Percentiles rank a stretch among this genome's conserved stretches.
phyloP scores from a whole-genome alignment of 2,888 invertebrate species.

The Perizoma affinitatum region DNA sequence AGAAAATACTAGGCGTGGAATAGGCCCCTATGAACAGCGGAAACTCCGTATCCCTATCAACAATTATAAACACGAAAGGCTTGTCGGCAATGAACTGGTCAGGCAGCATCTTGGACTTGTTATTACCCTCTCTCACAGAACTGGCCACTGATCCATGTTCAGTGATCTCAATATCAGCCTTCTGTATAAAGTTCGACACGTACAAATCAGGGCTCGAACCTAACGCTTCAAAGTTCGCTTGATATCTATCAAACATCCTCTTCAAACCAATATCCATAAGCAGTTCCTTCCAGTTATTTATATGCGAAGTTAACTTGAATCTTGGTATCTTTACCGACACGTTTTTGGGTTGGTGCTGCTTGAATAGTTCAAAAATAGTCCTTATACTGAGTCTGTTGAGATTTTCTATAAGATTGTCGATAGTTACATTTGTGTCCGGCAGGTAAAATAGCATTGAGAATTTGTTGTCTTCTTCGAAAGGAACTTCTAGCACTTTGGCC shows the following conservation, averaged over 20 bases:
- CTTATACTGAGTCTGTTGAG: slow-evolving; percentile 73
- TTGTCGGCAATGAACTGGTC: slow-evolving; percentile 57
- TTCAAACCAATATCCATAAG: slow-evolving; percentile 69
- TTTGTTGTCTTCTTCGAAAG: slow-evolving; percentile 62
- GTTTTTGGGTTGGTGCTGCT: slow-evolving; percentile 57
- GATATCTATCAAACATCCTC: slow-evolving; percentile 55
- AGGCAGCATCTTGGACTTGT: slow-evolving; percentile 49
- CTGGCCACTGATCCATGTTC: slow-evolving; percentile 67
- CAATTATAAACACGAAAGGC: slow-evolving; percentile 73
- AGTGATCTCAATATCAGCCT: slow-evolving; percentile 68
- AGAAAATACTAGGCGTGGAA: slow-evolving; percentile 64
- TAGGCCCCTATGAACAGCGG: slow-evolving; percentile 71
- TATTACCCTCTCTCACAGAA: slow-evolving; percentile 49
- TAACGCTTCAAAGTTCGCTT: slow-evolving; percentile 57
- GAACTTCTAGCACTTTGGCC: slow-evolving; percentile 64
- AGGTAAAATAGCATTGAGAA: slow-evolving; percentile 87
- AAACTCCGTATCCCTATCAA: slow-evolving; percentile 57
- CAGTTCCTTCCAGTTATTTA: slow-evolving; percentile 72
- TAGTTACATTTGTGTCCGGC: slow-evolving; percentile 73
- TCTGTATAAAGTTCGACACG: slow-evolving; percentile 68
- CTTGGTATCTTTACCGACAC: slow-evolving; percentile 84
- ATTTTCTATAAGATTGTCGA: slow-evolving; percentile 73
- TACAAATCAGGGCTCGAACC: slow-evolving; percentile 51
- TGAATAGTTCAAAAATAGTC: slow-evolving; percentile 72
- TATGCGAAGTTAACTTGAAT: slow-evolving; percentile 82